Base-by-base conservation (phyloP, 2,797 vertebrate genomes). In the Cryptoprocta ferox region DNA sequence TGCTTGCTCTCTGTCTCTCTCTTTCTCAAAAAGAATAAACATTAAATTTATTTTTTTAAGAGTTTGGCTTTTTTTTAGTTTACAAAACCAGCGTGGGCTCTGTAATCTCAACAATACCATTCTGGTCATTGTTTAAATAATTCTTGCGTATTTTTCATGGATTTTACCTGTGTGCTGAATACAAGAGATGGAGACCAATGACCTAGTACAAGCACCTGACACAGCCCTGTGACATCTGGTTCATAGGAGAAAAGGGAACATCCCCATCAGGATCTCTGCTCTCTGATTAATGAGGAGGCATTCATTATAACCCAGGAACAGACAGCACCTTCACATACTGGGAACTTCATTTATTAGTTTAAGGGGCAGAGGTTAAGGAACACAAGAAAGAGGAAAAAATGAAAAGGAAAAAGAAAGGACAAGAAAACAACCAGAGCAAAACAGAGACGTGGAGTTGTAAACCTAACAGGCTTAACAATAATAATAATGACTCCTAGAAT, bases 261-360 rank as follows among this genome's bases (percentile, higher is more conserved):
- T 37, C 45, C 79, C 63, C 50, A 8, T 90, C 50, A 81, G 73
- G 56, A 81, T 93, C 78, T 93, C 93, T 92, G 85, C 85, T 94
- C 59, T 96, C 81, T 97, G 88, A 98, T 97, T 97, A 98, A 98
- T 96, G 96, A 94, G 91, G 68, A 96, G 37, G 28, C 94, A 95
- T 97, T 97, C 75, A 91, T 97, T 97, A 97, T 50, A 89, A 61
- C 94, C 63, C 75, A 96, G 92, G 26, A 82, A 78, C 26, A 75
- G 84, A 95, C 63, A 94, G 65, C 68, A 87, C n/a, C 61, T 96
- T 66, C 65, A 78, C 71, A 71, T 79, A 32, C n/a, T 21, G 39
- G 65, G 59, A 91, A 87, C 28, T 93, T 94, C 98, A 96, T 97
- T 98, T 98, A 98, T 89, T 96, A 97, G 91, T 93, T 61, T 83